Percentiles rank a stretch among this genome's conserved stretches.
phyloP scores from a whole-genome alignment of 1,140 invertebrate genomes.

The Drosophila pseudoananassae region DNA sequence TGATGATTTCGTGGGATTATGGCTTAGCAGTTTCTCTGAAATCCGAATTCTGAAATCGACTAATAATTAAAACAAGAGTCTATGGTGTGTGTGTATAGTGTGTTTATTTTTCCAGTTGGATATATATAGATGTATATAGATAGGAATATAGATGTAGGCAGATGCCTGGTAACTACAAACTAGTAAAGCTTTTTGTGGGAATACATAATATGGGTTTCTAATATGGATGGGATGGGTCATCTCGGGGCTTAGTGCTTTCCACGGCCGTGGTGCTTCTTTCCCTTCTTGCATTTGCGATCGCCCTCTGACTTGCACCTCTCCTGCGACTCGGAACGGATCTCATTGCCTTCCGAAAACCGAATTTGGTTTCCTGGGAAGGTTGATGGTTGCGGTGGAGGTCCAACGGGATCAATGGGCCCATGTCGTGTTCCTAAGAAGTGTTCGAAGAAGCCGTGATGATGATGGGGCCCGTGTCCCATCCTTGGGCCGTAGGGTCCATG shows the following conservation, averaged over 20 bases:
- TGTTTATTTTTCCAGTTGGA: not conserved
- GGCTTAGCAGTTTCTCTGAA: no score
- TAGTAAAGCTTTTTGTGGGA: not conserved
- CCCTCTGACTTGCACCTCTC: not conserved
- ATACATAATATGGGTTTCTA: not conserved
- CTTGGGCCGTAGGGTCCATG: not conserved
- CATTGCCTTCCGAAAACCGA: no score
- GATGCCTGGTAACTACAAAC: not conserved
- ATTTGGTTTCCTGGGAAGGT: no score
- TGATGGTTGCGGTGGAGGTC: no score
- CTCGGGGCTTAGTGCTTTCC: slow-evolving; percentile 1
- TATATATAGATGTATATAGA: not conserved
- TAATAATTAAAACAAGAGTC: no score
- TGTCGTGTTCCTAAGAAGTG: no score
- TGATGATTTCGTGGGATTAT: no score
- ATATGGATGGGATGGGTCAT: not conserved
- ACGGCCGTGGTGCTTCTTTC: slow-evolving; percentile 9
- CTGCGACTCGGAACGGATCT: slow-evolving; percentile 6
- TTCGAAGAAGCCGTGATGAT: no score
- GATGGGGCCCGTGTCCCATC: no score
- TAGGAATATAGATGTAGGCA: no score
- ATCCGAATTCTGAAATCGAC: no score
- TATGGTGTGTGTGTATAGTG: not conserved
- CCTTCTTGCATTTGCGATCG: not conserved
- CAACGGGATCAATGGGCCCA: no score